Evolutionary conservation across 2,113 vertebrate genomes (phyloP), one percentile per base, ranked within the genome.

Genomic region (Halcyon senegalensis): DNA sequence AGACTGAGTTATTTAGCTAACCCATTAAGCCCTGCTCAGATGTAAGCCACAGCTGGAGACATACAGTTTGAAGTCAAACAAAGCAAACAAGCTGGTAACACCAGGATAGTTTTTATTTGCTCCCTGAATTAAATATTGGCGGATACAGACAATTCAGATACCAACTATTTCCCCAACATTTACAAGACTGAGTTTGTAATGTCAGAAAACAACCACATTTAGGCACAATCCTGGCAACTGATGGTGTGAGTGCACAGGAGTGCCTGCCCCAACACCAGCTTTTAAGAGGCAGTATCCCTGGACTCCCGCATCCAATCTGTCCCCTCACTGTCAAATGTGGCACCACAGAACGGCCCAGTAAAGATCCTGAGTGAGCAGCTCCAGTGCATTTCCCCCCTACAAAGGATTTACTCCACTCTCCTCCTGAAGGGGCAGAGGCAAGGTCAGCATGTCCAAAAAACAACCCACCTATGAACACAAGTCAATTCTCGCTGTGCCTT

Each of bases 121-220:
- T 97, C 96, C 96, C 96, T 95, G 93, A 97, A 96, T 97, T 90
- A 95, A 97, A 97, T 97, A 97, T 86, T 91, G 92, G 91, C 95
- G 96, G 85, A 90, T 93, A 94, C 63, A 93, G 90, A 92, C 92
- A 96, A 87, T 59, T 83, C 91, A 85, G 74, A 95, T 93, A 94
- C 86, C 84, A 82, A 66, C 75, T 66, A 94, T 89, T 94, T 94
- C 69, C 91, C 82, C 92, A 90, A 94, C 83, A 94, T 96, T 96
- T 95, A 96, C 94, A 94, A 96, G 89, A 89, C 94, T 81, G 91
- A 89, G 93, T 92, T 91, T 78, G 87, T 77, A 62, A 74, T 86
- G 96, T 93, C 93, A 95, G 92, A 94, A 96, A 74, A 91, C 82
- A 81, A 96, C 82, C 87, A 82, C 48, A 20, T 84, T 87, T 81